These are phyloP conservation scores for Tychaedon coryphoeus DNA, from an alignment of 2,113 vertebrate genomes.

Conservation along the genomic window DNA sequence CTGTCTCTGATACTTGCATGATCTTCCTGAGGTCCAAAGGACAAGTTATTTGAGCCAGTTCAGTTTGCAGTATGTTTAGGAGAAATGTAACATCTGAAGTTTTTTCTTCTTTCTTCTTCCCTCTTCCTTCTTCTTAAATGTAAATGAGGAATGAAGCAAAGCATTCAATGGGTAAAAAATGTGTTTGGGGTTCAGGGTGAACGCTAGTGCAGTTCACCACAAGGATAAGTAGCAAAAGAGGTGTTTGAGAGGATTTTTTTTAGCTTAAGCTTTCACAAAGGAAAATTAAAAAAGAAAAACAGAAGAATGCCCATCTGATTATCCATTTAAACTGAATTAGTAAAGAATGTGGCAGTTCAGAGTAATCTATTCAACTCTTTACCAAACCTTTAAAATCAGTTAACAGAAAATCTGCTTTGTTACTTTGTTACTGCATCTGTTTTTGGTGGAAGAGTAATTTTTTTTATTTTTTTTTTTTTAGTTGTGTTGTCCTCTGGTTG, in stretches of 20 bases:
- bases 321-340: not conserved
- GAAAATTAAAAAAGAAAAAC: not conserved
- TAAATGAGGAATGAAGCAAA: not conserved
- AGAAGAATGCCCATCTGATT: not conserved
- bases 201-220: fast-evolving
- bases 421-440: not conserved
- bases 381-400: not conserved
- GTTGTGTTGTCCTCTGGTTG: not conserved
- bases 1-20: not conserved
- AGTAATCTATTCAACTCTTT: not conserved
- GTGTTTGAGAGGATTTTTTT: not conserved
- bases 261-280: not conserved
- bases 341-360: not conserved
- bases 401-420: not conserved
- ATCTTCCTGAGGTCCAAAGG: not conserved
- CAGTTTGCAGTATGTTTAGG: not conserved
- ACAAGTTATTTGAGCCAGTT: not conserved
- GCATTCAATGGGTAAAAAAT: not conserved
- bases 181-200: not conserved
- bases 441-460: not conserved
- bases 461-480: not conserved
- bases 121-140: not conserved
- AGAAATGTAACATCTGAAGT: not conserved
- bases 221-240: not conserved
- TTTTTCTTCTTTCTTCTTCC: not conserved